Evolutionary conservation across 2,113 vertebrate genomes (phyloP), one percentile per base, ranked within the genome.

Genomic region (Colossoma macropomum): DNA sequence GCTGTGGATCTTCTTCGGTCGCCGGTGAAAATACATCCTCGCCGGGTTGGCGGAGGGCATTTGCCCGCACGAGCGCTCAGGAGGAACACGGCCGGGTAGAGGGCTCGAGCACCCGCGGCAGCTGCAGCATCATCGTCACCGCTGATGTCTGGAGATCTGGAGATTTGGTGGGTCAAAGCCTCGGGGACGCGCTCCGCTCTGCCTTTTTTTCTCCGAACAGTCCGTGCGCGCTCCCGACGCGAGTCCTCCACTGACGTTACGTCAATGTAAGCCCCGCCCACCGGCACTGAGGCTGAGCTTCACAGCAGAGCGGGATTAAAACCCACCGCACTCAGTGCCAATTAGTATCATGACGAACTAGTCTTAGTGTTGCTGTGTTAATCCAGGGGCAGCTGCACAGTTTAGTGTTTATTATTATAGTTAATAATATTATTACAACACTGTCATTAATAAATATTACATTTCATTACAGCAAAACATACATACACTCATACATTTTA

Each of bases 1-100:
- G 66, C 92, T 93, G 93, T 95, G 95, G 81, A 95, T 93, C 91
- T 95, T 95, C 90, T 94, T 94, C 80, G 90, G 91, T 87, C 93
- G 90, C 90, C 93, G 92, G 89, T 94, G 94, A 91, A 95, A 95
- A 89, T 95, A 94, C 95, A 95, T 95, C 83, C 89, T 93, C 89
- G 76, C 68, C 45, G 88, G 79, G 13, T 38, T 54, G 89, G 85
- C 77, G 69, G 82, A 78, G 75, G 77, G 87, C 87, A 89, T 88
- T n/a, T 70, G 77, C 75, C 25, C 85, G 82, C 71, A 79, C 85
- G 73, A 86, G 86, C 85, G 88, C 82, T 86, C 82, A 79, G 91
- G 60, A 86, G 87, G 87, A 94, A 93, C 94, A 87, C 92, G 25
- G 25, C 10, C 9, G 59, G n/a, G 6, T 3, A 2, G 59, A 25